phyloP scores from a whole-genome alignment of 2,888 invertebrate species.

The Cephonodes hylas region DNA sequence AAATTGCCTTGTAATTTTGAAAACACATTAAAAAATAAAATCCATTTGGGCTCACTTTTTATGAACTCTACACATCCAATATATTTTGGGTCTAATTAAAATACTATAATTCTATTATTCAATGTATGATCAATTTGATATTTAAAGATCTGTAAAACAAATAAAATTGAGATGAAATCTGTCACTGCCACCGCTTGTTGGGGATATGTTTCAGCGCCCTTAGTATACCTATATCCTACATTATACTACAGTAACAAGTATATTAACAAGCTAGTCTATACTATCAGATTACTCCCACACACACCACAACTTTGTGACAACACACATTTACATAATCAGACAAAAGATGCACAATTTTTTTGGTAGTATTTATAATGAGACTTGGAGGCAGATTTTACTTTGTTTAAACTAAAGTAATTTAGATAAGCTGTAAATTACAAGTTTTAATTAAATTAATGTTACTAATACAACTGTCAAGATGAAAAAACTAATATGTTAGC shows the following conservation, averaged over 20 bases:
- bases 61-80: no score
- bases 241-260: conserved; percentile 52
- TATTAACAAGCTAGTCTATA: conserved; percentile 35
- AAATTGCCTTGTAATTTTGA: not conserved
- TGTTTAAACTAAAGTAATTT: not conserved
- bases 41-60: not conserved
- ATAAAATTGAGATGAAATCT: not conserved
- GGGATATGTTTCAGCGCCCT: conserved; percentile 54
- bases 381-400: not conserved
- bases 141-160: not conserved
- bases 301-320: conserved; percentile 15
- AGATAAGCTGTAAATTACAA: no score
- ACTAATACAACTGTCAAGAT: no score
- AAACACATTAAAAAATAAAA: not conserved
- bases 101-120: no score
- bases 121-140: not conserved
- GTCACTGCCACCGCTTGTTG: not conserved
- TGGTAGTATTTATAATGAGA: no score
- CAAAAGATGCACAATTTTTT: not conserved
- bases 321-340: conserved; percentile 1
- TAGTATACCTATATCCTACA: conserved; percentile 34
- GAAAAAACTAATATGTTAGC: no score
- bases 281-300: conserved; percentile 17
- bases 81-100: no score
- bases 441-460: no score